phyloP scores from a whole-genome alignment of 1,140 invertebrate species.

The Phymastichus coffea region DNA sequence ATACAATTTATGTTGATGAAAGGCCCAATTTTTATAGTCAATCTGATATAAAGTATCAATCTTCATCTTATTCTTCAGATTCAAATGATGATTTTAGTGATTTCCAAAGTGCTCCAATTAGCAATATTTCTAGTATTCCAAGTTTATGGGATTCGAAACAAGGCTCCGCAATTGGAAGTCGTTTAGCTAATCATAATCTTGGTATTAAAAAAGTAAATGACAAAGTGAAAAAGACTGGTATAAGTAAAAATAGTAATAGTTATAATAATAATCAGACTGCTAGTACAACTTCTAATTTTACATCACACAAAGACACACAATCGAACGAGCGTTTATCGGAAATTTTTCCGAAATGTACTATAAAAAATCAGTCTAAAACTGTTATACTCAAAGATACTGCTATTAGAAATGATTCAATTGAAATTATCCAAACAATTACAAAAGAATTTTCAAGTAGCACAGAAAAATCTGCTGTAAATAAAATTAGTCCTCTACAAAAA shows the following conservation, averaged over 20 bases:
- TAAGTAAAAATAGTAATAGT: slow-evolving; percentile 31
- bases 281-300: slow-evolving; percentile 17
- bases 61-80: slow-evolving; percentile 32
- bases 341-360: slow-evolving; percentile 52
- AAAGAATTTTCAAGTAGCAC: slow-evolving; percentile 22
- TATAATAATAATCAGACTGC: slow-evolving; percentile 30
- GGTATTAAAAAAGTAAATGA: slow-evolving; percentile 48
- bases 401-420: slow-evolving; percentile 46
- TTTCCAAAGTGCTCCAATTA: slow-evolving; percentile 59
- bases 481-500: slow-evolving; percentile 28
- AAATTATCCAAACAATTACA: slow-evolving; percentile 20
- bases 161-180: slow-evolving; percentile 55
- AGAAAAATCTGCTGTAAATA: slow-evolving; percentile 27
- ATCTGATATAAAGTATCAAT: slow-evolving; percentile 18
- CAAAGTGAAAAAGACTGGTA: slow-evolving; percentile 42
- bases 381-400: slow-evolving; percentile 55
- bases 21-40: slow-evolving; percentile 1
- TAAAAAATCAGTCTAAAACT: slow-evolving; percentile 52
- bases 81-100: slow-evolving; percentile 61
- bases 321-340: slow-evolving; percentile 38
- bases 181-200: slow-evolving; percentile 58
- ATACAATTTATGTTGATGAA: not conserved
- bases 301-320: slow-evolving; percentile 28
- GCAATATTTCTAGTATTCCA: slow-evolving; percentile 34
- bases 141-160: slow-evolving; percentile 47